Conservation (phyloP, 2,797 vertebrate species). For the Cyprinella venusta region DNA sequence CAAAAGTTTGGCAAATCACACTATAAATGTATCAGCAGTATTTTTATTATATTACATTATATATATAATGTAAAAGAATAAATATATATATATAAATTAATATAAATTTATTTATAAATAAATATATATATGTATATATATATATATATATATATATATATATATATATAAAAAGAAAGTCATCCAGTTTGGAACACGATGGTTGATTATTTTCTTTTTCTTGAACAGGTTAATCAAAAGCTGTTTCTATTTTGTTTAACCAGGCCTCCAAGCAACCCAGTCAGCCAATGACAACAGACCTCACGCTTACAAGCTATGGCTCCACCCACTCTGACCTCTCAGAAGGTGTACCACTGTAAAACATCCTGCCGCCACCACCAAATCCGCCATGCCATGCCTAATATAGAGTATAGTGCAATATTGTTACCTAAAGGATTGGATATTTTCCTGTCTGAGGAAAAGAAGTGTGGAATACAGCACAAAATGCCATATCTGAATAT, state of each 20-base stretch:
- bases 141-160: no score
- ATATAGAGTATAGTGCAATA: not conserved
- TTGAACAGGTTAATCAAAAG: not conserved
- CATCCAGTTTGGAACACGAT: not conserved
- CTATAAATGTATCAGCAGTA: not conserved
- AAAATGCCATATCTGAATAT: not conserved
- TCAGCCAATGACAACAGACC: conserved; percentile 66
- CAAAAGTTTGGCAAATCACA: not conserved
- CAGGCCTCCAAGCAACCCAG: conserved; percentile 71
- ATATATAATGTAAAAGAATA: no score
- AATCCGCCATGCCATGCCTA: not conserved
- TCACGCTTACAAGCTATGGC: conserved; percentile 75
- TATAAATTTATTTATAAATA: no score
- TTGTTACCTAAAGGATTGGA: conserved; percentile 29
- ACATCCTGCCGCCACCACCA: not conserved
- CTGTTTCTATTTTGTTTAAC: not conserved
- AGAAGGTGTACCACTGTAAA: conserved; percentile 78
- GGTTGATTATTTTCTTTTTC: not conserved
- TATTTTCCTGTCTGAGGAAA: not conserved
- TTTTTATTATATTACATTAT: not conserved
- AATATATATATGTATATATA: no score
- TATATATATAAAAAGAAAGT: not conserved
- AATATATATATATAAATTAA: not conserved
- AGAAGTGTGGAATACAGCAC: not conserved
- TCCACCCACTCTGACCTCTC: conserved; percentile 82